Evolutionary conservation across 2,113 vertebrate species (phyloP).

Genomic region (Clarias magur): DNA sequence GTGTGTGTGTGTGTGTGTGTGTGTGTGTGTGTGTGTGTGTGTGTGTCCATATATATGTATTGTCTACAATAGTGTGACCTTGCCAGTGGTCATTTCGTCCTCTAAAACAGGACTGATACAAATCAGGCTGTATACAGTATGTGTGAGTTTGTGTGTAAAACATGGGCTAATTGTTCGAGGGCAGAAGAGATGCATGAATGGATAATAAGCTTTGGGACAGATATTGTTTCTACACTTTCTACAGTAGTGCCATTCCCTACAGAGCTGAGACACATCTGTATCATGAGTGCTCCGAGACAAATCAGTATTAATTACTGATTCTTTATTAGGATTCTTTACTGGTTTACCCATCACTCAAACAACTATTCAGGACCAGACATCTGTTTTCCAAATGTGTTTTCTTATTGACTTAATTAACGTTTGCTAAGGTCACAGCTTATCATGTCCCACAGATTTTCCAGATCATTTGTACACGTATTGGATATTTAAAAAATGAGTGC

Average conservation of each 20-base stretch:
- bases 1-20: background rate
- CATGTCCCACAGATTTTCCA: background rate
- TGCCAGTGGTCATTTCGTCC: conserved; percentile 1
- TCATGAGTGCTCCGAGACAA: background rate
- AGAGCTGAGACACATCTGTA: background rate
- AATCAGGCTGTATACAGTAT: background rate
- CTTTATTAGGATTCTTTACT: background rate
- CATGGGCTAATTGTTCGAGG: background rate
- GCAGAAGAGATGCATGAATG: too few relatives aligned
- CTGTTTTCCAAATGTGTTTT: too few relatives aligned
- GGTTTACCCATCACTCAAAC: background rate
- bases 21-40: background rate
- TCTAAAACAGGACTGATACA: background rate
- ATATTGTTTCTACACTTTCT: background rate
- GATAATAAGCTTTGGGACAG: background rate
- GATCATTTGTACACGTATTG: background rate
- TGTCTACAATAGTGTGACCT: background rate
- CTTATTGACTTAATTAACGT: background rate
- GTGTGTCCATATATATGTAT: background rate
- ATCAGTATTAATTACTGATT: background rate
- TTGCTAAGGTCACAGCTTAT: background rate
- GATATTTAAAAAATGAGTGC: background rate
- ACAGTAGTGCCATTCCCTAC: background rate
- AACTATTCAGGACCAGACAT: background rate
- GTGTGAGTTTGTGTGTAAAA: background rate